These are phyloP conservation scores for Picathartes gymnocephalus DNA, from an alignment of 2,113 vertebrate genomes.

Conservation along the genomic window DNA sequence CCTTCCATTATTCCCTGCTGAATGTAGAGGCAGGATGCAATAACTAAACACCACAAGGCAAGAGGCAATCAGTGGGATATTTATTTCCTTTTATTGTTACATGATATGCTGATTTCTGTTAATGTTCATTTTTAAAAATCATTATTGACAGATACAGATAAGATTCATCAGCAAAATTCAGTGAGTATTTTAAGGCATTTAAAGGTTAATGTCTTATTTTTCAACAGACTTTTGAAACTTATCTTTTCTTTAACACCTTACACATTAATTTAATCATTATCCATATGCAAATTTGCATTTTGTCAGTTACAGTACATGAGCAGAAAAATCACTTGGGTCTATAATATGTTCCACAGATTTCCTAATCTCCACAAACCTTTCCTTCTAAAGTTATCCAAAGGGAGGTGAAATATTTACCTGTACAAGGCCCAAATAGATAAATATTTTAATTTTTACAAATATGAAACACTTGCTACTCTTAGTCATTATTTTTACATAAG, in stretches of 20 bases:
- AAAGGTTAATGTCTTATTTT: neutral
- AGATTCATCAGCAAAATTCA: slow-evolving; percentile 37
- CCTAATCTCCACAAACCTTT: neutral
- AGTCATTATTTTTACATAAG: neutral
- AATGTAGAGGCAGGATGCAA: slow-evolving; percentile 47
- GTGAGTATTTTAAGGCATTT: neutral
- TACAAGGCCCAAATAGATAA: neutral
- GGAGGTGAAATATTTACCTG: neutral
- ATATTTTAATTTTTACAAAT: neutral
- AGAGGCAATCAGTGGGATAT: slow-evolving; percentile 52
- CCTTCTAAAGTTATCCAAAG: neutral
- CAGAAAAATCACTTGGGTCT: neutral
- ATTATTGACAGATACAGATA: neutral
- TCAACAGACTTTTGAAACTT: neutral
- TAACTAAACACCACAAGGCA: slow-evolving; percentile 43
- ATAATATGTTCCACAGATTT: neutral
- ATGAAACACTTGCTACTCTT: neutral
- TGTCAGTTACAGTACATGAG: neutral
- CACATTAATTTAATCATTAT: neutral
- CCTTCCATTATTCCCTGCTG: slow-evolving; percentile 48
- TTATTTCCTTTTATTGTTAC: slow-evolving; percentile 49
- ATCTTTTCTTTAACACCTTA: neutral
- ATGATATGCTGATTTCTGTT: slow-evolving; percentile 22
- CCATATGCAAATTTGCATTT: neutral
- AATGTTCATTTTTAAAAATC: neutral